Base-by-base conservation (phyloP, 2,113 vertebrate genomes). In the Strix aluco region DNA sequence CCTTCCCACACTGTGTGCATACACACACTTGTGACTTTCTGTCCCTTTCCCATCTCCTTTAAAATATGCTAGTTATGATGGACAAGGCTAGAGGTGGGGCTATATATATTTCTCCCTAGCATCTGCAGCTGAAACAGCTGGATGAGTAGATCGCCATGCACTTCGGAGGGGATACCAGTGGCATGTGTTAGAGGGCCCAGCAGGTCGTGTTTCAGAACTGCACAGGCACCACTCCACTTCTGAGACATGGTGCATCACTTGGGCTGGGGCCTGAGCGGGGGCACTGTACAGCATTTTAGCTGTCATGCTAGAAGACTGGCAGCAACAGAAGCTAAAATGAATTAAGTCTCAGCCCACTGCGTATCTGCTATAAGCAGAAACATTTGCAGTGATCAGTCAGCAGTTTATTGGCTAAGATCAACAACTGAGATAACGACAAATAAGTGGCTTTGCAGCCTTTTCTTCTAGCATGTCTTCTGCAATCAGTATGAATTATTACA, bases 351-450 rank as follows among this genome's bases (percentile, higher is more conserved):
- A 87, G 82, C 51, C 67, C 59, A 79, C 8, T 72, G 87, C 82
- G 12, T 72, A 77, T 85, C 89, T 95, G 51, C 79, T 65, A 2
- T 34, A 11, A 90, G 92, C 79, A 96, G 95, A 46, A 96, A 88
- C 82, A 72, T 95, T 96, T 81, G 81, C 95, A 93, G 85, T 71
- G 88, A 94, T 96, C 86, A 87, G 81, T 90, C 91, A 95, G 94
- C 92, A 92, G 69, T 96, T 94, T 97, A 96, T 96, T 96, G 96
- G 93, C 79, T 81, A 62, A 94, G 94, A 97, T 97, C 94, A 96
- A 94, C 92, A 79, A 86, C 71, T 34, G 91, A 96, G 96, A 95
- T 96, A 93, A 86, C 89, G 93, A 97, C 96, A 95, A 97, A 95
- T 96, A 94, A 94, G 96, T 94, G 89, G 92, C 92, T 96, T 97